Conservation (phyloP, 2,113 vertebrate genomes). For the Eptesicus fuscus region DNA sequence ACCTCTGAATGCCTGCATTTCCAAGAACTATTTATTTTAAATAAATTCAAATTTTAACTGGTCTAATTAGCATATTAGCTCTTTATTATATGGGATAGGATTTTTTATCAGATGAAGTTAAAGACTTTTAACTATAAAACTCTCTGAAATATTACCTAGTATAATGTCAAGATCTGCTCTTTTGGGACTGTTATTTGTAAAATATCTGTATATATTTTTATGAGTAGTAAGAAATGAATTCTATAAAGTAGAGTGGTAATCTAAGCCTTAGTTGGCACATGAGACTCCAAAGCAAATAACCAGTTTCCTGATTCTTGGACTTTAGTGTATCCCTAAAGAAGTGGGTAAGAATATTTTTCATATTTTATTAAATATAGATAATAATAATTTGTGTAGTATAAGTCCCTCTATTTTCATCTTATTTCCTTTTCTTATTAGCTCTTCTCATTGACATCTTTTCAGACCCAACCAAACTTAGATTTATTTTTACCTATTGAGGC, state of each 20-base stretch:
- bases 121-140: background rate
- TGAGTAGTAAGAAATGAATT: background rate
- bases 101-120: background rate
- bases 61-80: too few species aligned
- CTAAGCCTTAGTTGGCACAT: background rate
- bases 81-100: background rate
- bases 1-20: background rate
- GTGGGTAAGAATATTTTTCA: background rate
- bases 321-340: background rate
- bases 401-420: background rate
- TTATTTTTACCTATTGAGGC: background rate
- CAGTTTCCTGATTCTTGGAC: background rate
- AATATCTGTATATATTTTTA: background rate
- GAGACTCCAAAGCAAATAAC: background rate
- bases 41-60: background rate
- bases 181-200: background rate
- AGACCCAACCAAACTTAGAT: background rate
- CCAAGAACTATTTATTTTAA: background rate
- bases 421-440: background rate
- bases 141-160: background rate
- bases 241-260: background rate
- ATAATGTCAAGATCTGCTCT: background rate
- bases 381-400: background rate
- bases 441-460: conserved; percentile 7
- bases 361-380: background rate